Evolutionary conservation across 2,888 invertebrate genomes (phyloP).

Genomic region (Trissonchulus latispiculum): DNA sequence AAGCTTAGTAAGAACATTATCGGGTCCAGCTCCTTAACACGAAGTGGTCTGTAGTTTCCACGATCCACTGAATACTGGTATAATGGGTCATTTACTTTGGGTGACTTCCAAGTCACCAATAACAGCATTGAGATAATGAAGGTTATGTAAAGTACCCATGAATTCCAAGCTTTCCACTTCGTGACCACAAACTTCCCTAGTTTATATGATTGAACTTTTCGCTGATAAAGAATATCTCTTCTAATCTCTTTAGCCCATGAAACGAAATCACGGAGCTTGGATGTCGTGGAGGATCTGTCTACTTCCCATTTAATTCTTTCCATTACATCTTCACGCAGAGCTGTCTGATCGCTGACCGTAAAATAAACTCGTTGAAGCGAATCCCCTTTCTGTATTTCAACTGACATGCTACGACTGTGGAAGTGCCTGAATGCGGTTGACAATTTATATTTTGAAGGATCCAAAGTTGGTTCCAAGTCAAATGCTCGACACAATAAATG

Average conservation of each 20-base stretch:
- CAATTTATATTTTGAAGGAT: slow-evolving; percentile 23
- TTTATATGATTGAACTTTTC: slow-evolving; percentile 38
- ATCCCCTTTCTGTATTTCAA: slow-evolving; percentile 45
- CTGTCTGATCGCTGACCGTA: slow-evolving; percentile 43
- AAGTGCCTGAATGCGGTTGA: slow-evolving; percentile 39
- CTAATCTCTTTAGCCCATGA: slow-evolving; percentile 45
- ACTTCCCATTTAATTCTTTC: slow-evolving; percentile 46
- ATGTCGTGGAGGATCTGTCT: slow-evolving; percentile 45
- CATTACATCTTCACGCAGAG: slow-evolving; percentile 44
- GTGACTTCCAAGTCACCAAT: slow-evolving; percentile 41
- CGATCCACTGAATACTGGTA: slow-evolving; percentile 13
- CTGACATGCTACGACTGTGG: slow-evolving; percentile 37
- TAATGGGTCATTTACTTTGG: slow-evolving; percentile 21
- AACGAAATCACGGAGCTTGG: slow-evolving; percentile 46
- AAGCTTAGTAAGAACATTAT: slow-evolving; percentile 38
- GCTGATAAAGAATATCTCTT: slow-evolving; percentile 45
- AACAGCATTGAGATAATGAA: slow-evolving; percentile 37
- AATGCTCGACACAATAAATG: slow-evolving; percentile 42
- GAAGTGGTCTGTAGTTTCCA: background rate
- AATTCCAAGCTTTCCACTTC: slow-evolving; percentile 42
- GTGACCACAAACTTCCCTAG: slow-evolving; percentile 40
- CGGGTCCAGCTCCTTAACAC: slow-evolving; percentile 21
- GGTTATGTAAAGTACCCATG: slow-evolving; percentile 37
- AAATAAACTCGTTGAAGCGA: slow-evolving; percentile 44
- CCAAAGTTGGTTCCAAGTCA: slow-evolving; percentile 39